Base-by-base conservation (phyloP, 92 coral and sea anemone species). In the Chrysogorgia sp. region DNA sequence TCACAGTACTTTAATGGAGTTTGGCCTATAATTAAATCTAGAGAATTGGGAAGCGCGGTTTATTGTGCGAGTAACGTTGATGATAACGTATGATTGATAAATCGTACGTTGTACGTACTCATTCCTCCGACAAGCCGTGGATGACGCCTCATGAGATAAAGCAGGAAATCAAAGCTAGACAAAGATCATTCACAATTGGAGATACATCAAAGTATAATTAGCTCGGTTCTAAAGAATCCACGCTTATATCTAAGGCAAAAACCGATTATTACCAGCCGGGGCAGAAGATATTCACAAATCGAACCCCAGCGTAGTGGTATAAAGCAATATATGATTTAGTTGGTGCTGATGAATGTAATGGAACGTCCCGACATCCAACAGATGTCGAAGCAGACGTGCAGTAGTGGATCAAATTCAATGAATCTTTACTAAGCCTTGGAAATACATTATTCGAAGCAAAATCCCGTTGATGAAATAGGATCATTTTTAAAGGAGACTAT, bases 21-120 rank as follows among this genome's bases (percentile, higher is more conserved):
- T 81, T 22, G 60, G 78, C 26, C 25, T 81, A 28, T 37, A 70
- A 34, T 58, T 69, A 28, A 81, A 81, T 40, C 10, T 45, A 23
- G 68, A 70, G 40, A 69, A 35, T 40, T 79, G 85, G 85, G 32
- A 60, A 31, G n/a, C n/a, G 21, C 70, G 15, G 85, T 81, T 48
- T 67, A 15, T 34, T 37, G 50, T 15, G 79, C 78, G 5, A 13
- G 10, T 15, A 67, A 74, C 28, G 50, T 71, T 12, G 64, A 71
- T 40, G 79, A 71, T 33, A 74, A 74, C 26, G 80, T 74, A 60
- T 60, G 8, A 29, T 60, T 10, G 66, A 60, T 26, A 26, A 60
- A 60, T 2, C 28, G 34, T 6, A 8, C 5, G 28, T 34, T 60
- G 30, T 60, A 60, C 31, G 66, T 6, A 19, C 20, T 13, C 59